Base-by-base conservation (phyloP, 2,888 invertebrate genomes). In the Eilema caniola region DNA sequence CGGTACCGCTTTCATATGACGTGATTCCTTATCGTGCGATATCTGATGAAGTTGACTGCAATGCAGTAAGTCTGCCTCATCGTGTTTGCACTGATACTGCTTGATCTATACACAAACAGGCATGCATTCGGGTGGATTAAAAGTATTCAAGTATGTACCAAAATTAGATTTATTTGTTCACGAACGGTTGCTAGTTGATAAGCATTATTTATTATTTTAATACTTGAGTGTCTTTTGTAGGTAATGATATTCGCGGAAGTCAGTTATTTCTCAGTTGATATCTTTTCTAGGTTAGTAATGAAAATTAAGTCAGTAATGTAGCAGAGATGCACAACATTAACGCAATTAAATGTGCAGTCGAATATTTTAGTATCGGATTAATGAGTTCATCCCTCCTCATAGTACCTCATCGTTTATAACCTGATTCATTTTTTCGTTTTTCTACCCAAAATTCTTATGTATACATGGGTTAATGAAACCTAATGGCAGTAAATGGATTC, bases 41-140 rank as follows among this genome's bases (percentile, higher is more conserved):
- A 71, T 71, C 71, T 60, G 23, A 2, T 23, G 12, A 57, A 67
- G 24, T 53, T 33, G 24, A 71, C 71, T 65, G 71, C 71, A 71
- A 41, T 71, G 71, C 71, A 71, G 68, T 68, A 68, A 3, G 23
- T 60, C 16, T 33, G 33, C 14, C 28, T 61, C 56, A 61, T 62
- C 65, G 61, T 68, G 61, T 71, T 68, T 68, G 37, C n/a, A 24
- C 16, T 71, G 24, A 56, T 53, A 23, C 31, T 16, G 37, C 20
- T 41, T 41, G 28, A 62, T 62, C 66, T 62, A 12, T 28, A 56
- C 14, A 11, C 60, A 69, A 69, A 69, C 65, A 65, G 33, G 56
- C 61, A 33, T 47, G 47, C 60, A 65, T 60, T 33, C 64, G 28
- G 31, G 62, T 62, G 8, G 23, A 64, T 60, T 69, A 14, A 60